Percentiles rank a stretch among this genome's conserved stretches.
Evolutionary conservation across 2,797 vertebrate species (phyloP).

Genomic region (Sebastiscus tertius): DNA sequence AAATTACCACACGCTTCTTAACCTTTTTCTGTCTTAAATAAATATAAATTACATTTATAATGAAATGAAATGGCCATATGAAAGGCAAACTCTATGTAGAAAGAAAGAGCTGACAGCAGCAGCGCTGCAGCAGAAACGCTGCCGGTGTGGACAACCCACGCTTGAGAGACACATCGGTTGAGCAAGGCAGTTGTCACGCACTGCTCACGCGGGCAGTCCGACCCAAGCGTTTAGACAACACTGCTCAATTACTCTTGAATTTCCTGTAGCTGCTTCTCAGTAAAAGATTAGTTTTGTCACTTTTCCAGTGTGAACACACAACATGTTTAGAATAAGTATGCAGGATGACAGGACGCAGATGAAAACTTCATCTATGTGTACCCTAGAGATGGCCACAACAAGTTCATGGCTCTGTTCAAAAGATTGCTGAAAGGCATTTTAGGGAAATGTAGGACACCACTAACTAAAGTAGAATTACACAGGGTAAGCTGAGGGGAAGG

Average conservation of each 20-base stretch:
- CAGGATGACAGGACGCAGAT: not conserved
- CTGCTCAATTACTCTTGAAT: not conserved
- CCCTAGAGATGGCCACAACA: not conserved
- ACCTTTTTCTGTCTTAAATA: too few species aligned
- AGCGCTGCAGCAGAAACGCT: too few species aligned
- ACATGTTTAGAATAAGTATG: not conserved
- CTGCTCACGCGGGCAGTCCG: too few species aligned
- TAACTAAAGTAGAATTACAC: not conserved
- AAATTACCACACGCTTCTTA: too few species aligned
- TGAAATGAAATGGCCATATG: too few species aligned
- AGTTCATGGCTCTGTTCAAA: not conserved
- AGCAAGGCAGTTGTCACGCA: too few species aligned
- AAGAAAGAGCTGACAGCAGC: too few species aligned
- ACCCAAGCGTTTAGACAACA: not conserved
- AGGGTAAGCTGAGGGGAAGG: conserved; percentile 30
- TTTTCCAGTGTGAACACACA: not conserved
- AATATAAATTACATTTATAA: too few species aligned
- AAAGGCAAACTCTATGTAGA: too few species aligned
- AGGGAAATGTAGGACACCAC: conserved; percentile 13
- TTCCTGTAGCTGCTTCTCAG: not conserved
- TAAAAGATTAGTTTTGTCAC: not conserved
- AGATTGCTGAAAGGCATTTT: conserved; percentile 31
- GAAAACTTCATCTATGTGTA: not conserved
- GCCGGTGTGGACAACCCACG: too few species aligned
- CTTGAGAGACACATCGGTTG: too few species aligned